Evolutionary conservation across 2,888 invertebrate genomes (phyloP), one percentile per base, ranked within the genome.

Genomic region (Cheilosia vulpina): DNA sequence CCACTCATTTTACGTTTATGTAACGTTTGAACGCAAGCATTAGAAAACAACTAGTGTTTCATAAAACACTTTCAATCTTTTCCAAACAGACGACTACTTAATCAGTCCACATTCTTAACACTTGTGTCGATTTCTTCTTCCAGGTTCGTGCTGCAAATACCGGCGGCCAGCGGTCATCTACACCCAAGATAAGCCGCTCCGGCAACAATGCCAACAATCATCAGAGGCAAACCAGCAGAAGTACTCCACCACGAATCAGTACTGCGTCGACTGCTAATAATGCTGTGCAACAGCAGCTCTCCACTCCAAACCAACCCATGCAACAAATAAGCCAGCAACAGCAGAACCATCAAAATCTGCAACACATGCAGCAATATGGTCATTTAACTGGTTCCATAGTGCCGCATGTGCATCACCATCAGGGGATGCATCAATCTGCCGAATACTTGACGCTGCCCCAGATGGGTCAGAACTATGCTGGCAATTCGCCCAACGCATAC

Each of bases 401-500:
- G 15, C 83, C 87, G 68, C 90, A 91, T 71, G 88, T 89, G 4
- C 90, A 93, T 45, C 88, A 91, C 65, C 92, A 92, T 84, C 92
- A 93, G 88, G 90, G 90, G 11, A 91, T 92, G 90, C 92, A 92
- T 75, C 93, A 94, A 78, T 92, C 92, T 7, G 47, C 89, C 27
- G 91, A 90, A 53, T 90, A 90, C 65, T 87, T 91, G 62, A 88
- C 90, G 1, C 93, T 94, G 71, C 92, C 94, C 5, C 93, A 94
- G 85, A 94, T 94, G 92, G 93, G 94, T 0, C 91, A 91, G 87
- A 94, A 94, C 15, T 94, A 94, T 76, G 93, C 94, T 1, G 93
- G 93, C 78, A 93, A 94, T 87, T 93, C 93, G 69, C 93, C 94
- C 2, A 93, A 94, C 84, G 93, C 94, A 2, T 94, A 94, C 88